A percentile compares a stretch with the other conserved stretches of the same genome.
Evolutionary conservation across 2,113 vertebrate genomes (phyloP).

Genomic region (Pungitius pungitius): DNA sequence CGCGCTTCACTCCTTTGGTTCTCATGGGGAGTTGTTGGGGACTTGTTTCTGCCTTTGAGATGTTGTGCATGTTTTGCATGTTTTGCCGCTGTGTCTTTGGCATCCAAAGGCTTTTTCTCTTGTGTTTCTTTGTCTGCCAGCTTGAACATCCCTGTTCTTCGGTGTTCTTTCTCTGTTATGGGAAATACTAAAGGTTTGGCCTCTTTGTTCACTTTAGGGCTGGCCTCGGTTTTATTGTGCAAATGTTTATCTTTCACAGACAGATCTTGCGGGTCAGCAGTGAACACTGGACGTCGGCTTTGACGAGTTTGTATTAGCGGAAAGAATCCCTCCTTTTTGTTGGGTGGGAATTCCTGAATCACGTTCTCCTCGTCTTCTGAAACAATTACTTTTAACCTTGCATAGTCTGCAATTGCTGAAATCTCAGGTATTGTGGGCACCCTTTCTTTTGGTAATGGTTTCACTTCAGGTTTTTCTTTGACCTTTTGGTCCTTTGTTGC

Average conservation of each 20-base stretch:
- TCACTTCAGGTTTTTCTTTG: constrained; percentile 51
- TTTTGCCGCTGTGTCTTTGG: too few species aligned
- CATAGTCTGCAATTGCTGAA: constrained; percentile 77
- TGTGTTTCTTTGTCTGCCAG: constrained; percentile 68
- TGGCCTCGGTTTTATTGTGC: constrained; percentile 58
- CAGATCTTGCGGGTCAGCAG: constrained; percentile 45
- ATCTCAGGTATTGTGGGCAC: constrained; percentile 69
- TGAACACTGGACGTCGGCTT: constrained; percentile 71
- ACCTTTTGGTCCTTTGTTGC: constrained; percentile 2
- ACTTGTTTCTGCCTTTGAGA: constrained; percentile 24
- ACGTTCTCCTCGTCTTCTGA: constrained; percentile 58
- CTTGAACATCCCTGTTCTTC: constrained; percentile 76
- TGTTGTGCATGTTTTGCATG: not conserved
- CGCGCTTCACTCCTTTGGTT: constrained; percentile 15
- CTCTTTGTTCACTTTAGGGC: constrained; percentile 61
- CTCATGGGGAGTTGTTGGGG: constrained; percentile 6
- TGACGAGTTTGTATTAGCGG: constrained; percentile 71
- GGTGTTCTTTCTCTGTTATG: constrained; percentile 71
- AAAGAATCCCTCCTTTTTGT: constrained; percentile 76
- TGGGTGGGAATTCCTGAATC: constrained; percentile 68
- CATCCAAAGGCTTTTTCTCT: constrained; percentile 38
- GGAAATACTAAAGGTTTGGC: constrained; percentile 66
- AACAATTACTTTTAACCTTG: constrained; percentile 77
- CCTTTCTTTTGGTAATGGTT: constrained; percentile 59
- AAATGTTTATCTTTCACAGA: constrained; percentile 49